These are phyloP conservation scores for Brevimyrus niger DNA, from an alignment of 2,113 vertebrate genomes.

Conservation along the genomic window DNA sequence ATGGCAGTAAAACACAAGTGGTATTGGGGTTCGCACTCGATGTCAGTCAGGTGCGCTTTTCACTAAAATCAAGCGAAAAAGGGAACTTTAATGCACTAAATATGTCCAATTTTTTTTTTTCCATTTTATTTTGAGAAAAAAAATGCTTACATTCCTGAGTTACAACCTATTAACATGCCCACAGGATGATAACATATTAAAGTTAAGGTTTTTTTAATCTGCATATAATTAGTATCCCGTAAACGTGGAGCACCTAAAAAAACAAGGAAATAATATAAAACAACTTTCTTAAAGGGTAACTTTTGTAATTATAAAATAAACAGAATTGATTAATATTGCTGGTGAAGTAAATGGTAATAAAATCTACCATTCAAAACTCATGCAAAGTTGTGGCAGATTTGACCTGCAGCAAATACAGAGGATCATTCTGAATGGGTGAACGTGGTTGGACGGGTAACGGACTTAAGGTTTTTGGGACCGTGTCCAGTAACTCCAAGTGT, in stretches of 20 bases:
- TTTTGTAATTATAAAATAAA: not conserved
- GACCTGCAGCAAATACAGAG: not conserved
- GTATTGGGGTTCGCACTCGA: not conserved
- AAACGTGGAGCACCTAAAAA: not conserved
- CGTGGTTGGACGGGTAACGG: not conserved
- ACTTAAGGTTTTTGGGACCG: not conserved
- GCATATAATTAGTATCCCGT: not conserved
- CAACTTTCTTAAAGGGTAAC: not conserved
- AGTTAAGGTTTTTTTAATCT: not conserved
- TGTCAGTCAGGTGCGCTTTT: not conserved
- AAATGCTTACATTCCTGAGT: not conserved
- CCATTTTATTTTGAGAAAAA: not conserved
- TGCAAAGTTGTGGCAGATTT: not conserved
- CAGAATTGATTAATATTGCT: not conserved
- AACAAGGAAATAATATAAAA: not conserved
- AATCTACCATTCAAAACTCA: not conserved
- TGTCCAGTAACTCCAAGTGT: not conserved
- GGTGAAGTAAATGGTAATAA: not conserved
- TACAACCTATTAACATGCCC: not conserved
- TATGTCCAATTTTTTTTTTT: not conserved
- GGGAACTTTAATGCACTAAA: not conserved
- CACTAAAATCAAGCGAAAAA: not conserved
- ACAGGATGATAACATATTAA: not conserved
- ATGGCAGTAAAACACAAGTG: slow-evolving; percentile 33
- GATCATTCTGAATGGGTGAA: not conserved